Base-by-base conservation (phyloP, 1,140 invertebrate species). In the Chrysoperla carnea region DNA sequence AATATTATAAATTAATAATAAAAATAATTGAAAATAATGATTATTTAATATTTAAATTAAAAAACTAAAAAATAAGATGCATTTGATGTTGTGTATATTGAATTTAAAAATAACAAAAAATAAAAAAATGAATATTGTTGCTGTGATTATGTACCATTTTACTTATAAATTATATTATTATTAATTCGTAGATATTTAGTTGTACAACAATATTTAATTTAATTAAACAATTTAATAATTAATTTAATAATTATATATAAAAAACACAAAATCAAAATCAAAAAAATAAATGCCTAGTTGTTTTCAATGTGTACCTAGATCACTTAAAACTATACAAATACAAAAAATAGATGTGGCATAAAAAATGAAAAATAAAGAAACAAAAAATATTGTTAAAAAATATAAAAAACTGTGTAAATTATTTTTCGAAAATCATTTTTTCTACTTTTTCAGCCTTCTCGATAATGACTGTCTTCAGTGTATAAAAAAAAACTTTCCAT, bases 261-360 rank as follows among this genome's bases (percentile, higher is more conserved):
- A 55, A n/a, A n/a, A n/a, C n/a, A 23, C 17, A 23, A 23, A 23
- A 23, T 23, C 17, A 23, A 23, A n/a, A 59, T 53, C 56, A 54
- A 53, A 50, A 54, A 52, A 49, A n/a, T n/a, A 60, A 53, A 57
- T 55, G 59, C 51, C 51, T 60, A 57, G 58, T 59, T 57, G 61
- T 48, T 59, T 56, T 64, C 63, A 50, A 59, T 60, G 53, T 61
- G 57, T 65, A 63, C 59, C 60, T 51, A 63, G 63, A 61, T 58
- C 54, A 47, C 62, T 57, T 57, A 58, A 62, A 60, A 56, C 54
- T 58, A 58, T 46, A 47, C 46, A 53, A 42, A 46, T 44, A 50
- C n/a, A n/a, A 47, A 48, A 49, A 47, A 54, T 66, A 66, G 64
- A 60, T 61, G 64, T 66, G 65, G 66, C 64, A 66, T 56, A 66